A percentile compares a stretch with the other conserved stretches of the same genome.
Conservation (phyloP, 2,888 invertebrate species). For the Linnaemya vulpina region DNA sequence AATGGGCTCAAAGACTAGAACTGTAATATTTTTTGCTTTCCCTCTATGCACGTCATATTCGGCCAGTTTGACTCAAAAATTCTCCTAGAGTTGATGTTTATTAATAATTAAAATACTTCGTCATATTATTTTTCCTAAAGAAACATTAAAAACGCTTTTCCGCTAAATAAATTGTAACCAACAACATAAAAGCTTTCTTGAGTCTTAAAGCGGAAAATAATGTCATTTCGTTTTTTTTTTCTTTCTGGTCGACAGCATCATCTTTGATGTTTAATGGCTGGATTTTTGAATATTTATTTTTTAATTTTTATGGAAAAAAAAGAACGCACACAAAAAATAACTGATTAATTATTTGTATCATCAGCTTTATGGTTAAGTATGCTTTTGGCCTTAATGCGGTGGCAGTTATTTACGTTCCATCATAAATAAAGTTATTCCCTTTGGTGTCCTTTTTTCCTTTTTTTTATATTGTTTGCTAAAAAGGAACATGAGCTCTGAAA, state of each 20-base stretch:
- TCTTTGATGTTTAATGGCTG: constrained; percentile 33
- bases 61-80: not conserved
- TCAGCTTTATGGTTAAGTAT: constrained; percentile 56
- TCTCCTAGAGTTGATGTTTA: constrained; percentile 42
- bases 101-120: constrained; percentile 56
- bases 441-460: constrained; percentile 2
- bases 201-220: not conserved
- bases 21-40: too few species aligned
- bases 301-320: not conserved
- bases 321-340: too few species aligned
- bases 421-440: constrained; percentile 47
- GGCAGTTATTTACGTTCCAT: constrained; percentile 24
- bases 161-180: constrained; percentile 32
- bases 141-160: constrained; percentile 27
- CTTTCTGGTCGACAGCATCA: constrained; percentile 23
- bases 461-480: not conserved
- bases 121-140: not conserved
- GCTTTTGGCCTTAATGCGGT: constrained; percentile 37
- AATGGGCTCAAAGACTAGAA: not conserved
- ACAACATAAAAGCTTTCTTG: constrained; percentile 9
- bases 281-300: constrained; percentile 2
- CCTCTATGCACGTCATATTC: constrained; percentile 9
- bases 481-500: not conserved
- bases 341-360: constrained; percentile 69
- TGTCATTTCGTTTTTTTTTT: constrained; percentile 22